Evolutionary conservation across 2,888 invertebrate species (phyloP).

Genomic region (Macaria liturata): DNA sequence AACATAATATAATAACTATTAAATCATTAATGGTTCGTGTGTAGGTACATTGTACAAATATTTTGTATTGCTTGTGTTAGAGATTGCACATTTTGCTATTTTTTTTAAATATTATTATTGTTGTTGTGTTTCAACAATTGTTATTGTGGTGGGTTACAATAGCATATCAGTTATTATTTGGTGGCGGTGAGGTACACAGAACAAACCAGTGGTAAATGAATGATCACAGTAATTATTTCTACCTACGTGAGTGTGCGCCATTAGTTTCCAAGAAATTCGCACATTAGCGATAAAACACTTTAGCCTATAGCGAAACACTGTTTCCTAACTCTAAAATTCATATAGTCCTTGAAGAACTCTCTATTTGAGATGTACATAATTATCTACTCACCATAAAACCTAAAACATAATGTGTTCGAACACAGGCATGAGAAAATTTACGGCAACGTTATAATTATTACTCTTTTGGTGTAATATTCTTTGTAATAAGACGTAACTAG

Average conservation of each 20-base stretch:
- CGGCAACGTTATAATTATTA: slow-evolving; percentile 21
- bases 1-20: neutral
- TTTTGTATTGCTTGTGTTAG: too few relatives aligned
- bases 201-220: slow-evolving; percentile 9
- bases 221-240: slow-evolving; percentile 78
- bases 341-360: slow-evolving; percentile 34
- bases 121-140: too few relatives aligned
- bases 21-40: neutral
- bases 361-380: slow-evolving; percentile 26
- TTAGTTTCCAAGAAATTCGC: slow-evolving; percentile 60
- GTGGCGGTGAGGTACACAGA: too few relatives aligned
- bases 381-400: slow-evolving; percentile 42
- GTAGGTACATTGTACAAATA: too few relatives aligned
- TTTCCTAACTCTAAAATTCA: slow-evolving; percentile 31
- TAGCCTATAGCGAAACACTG: slow-evolving; percentile 34
- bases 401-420: slow-evolving; percentile 27
- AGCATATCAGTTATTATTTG: too few relatives aligned
- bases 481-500: slow-evolving; percentile 38
- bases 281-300: slow-evolving; percentile 30
- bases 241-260: slow-evolving; percentile 81
- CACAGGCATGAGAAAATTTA: slow-evolving; percentile 15
- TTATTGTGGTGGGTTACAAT: too few relatives aligned
- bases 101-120: too few relatives aligned
- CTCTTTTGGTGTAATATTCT: slow-evolving; percentile 36
- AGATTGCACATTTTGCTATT: too few relatives aligned